Base-by-base conservation (phyloP, 2,888 invertebrate genomes). In the Melanostoma scalare region DNA sequence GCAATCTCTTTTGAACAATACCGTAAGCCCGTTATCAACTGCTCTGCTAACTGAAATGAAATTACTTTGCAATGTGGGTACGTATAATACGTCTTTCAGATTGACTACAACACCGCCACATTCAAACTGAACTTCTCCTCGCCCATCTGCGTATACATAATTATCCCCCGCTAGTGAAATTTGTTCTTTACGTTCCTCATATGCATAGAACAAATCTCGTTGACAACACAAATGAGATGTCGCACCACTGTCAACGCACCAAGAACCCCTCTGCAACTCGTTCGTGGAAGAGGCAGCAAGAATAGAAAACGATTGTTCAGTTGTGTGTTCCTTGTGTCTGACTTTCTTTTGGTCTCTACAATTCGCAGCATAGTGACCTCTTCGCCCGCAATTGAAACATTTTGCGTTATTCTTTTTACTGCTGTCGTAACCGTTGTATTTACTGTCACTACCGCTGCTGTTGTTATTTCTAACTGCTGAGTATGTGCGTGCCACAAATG, bases 361-460 rank as follows among this genome's bases (percentile, higher is more conserved):
- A 33, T 61, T 46, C 30, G 60, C 36, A 50, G 40, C 63, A 38
- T 30, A 61, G 10, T 61, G 55, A 81, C 20, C 82, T 77, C 36
- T 79, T 84, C n/a, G 86, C 80, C 85, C 9, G 82, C 63, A 63
- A 8, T 53, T 40, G n/a, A 33, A 42, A 8, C 52, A 50, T 8
- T 31, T 40, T 9, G n/a, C 52, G 2, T 10, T 40, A 20, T 20
- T 8, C 31, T 31, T 30, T 30, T 31, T 40, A 20, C n/a, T 35
- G 6, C 10, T 8, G 20, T 36, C 6, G 36, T 55, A 35, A 10
- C 36, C 30, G 35, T 46, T n/a, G 30, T 31, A 5, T 20, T 50
- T 52, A 10, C 4, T 52, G 9, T 30, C 3, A 8, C 42, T 52
- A 31, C 10, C n/a, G 48, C 42, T 20, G 20, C 20, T 20, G 1